A percentile compares a stretch with the other conserved stretches of the same genome.
These are phyloP conservation scores for Cyprinella venusta DNA, from an alignment of 2,797 vertebrate genomes.

Conservation along the genomic window DNA sequence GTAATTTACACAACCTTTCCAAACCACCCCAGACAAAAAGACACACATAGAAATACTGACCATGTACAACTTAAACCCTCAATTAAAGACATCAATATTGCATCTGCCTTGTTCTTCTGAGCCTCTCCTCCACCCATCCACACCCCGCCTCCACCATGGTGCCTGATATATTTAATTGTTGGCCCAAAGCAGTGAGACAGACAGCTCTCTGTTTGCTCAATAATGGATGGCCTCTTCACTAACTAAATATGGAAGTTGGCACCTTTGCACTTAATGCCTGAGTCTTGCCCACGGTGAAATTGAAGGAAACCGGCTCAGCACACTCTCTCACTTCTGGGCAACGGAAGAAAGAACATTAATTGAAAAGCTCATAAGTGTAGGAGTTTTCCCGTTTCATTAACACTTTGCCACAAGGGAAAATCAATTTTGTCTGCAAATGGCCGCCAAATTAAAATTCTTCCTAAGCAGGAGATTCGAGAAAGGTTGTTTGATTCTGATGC, in stretches of 20 bases:
- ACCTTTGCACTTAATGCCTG: constrained; percentile 64
- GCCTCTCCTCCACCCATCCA: constrained; percentile 53
- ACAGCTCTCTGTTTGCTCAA: constrained; percentile 79
- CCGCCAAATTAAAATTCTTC: constrained; percentile 16
- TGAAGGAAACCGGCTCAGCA: constrained; percentile 51
- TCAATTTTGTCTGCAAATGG: constrained; percentile 1
- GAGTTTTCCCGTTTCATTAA: constrained; percentile 56
- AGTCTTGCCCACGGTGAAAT: constrained; percentile 64
- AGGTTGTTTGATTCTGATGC: not conserved
- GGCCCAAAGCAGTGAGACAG: constrained; percentile 80
- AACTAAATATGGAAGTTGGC: constrained; percentile 76
- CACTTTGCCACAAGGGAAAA: constrained; percentile 61
- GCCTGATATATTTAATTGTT: constrained; percentile 81
- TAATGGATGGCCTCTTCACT: constrained; percentile 78
- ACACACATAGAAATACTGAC: constrained; percentile 70
- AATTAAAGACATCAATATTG: constrained; percentile 83
- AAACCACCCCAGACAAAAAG: constrained; percentile 58
- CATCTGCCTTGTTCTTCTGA: constrained; percentile 73
- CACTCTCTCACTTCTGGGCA: constrained; percentile 44
- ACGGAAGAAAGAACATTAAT: constrained; percentile 46
- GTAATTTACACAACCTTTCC: constrained; percentile 71
- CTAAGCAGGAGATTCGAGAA: not conserved
- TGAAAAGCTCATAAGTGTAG: constrained; percentile 47
- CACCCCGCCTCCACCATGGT: constrained; percentile 57
- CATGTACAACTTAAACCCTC: constrained; percentile 79